Conservation (phyloP, 2,113 vertebrate genomes). For the Bungarus multicinctus region DNA sequence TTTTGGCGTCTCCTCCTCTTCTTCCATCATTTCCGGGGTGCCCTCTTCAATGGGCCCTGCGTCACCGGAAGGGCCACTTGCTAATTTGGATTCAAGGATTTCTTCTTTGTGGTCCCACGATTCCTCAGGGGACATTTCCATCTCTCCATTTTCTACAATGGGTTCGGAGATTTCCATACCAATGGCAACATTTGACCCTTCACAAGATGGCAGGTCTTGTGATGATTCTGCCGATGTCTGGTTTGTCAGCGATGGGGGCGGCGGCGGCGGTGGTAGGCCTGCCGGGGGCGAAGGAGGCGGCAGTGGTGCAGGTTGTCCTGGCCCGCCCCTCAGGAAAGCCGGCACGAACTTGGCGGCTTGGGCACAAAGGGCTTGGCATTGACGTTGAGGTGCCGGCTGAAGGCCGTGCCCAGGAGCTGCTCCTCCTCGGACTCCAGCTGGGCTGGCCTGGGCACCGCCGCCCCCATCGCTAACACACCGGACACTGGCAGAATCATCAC, state of each 20-base stretch:
- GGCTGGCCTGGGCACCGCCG: not conserved
- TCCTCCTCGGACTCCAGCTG: constrained; percentile 62
- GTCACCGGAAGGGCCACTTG: constrained; percentile 67
- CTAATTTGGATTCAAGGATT: constrained; percentile 78
- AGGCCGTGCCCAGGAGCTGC: constrained; percentile 78
- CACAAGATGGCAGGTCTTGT: no score
- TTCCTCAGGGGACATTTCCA: constrained; percentile 89
- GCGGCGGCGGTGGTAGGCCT: not conserved
- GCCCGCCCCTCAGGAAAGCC: constrained; percentile 66
- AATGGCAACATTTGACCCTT: no score
- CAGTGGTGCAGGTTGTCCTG: constrained; percentile 23
- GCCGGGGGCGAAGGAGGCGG: not conserved
- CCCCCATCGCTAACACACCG: no score
- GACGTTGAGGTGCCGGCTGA: constrained; percentile 84
- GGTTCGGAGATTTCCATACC: no score
- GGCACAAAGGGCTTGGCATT: constrained; percentile 94
- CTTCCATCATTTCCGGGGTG: constrained; percentile 84
- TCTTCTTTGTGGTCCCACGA: constrained; percentile 97
- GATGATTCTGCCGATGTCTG: no score
- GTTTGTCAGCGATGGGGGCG: constrained; percentile 16
- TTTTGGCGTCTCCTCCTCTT: constrained; percentile 89
- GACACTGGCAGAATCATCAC: no score
- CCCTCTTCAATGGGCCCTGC: constrained; percentile 73
- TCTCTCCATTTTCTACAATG: constrained; percentile 89
- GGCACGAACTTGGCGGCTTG: constrained; percentile 94